These are phyloP conservation scores for Neodiprion lecontei DNA, from an alignment of 1,140 invertebrate genomes.

Conservation along the genomic window DNA sequence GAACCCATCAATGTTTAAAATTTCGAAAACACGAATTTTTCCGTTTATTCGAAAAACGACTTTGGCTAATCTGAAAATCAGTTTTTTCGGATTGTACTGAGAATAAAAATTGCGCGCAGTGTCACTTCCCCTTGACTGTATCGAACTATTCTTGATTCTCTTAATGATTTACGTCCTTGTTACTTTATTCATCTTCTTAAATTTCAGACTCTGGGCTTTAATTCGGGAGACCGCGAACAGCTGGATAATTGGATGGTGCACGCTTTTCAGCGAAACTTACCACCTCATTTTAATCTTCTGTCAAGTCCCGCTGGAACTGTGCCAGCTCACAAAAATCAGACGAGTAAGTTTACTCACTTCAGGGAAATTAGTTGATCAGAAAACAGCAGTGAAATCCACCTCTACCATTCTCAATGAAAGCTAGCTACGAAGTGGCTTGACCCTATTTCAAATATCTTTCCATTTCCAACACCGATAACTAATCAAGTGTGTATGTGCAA, in stretches of 20 bases:
- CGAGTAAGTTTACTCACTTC: constrained; percentile 48
- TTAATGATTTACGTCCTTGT: no score
- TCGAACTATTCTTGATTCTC: no score
- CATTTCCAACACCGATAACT: no score
- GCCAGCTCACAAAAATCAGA: constrained; percentile 47
- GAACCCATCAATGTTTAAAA: no score
- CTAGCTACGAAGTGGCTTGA: background rate
- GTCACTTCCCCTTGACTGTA: no score
- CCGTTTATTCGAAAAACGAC: no score
- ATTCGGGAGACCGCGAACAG: constrained; percentile 75
- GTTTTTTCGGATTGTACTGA: no score
- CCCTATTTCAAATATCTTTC: no score
- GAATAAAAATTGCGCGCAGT: no score
- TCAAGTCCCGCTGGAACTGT: constrained; percentile 55
- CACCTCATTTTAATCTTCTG: constrained; percentile 79
- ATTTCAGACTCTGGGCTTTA: constrained; percentile 79
- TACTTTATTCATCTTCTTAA: constrained; percentile 26
- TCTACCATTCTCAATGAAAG: background rate
- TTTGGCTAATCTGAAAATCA: no score
- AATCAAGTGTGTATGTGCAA: no score
- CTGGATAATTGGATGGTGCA: constrained; percentile 82
- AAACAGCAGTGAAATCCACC: constrained; percentile 5
- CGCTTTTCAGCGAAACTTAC: constrained; percentile 81
- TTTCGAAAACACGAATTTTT: no score
- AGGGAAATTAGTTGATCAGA: background rate